These are phyloP conservation scores for Tipula unca DNA, from an alignment of 2,888 invertebrate species.

Conservation along the genomic window DNA sequence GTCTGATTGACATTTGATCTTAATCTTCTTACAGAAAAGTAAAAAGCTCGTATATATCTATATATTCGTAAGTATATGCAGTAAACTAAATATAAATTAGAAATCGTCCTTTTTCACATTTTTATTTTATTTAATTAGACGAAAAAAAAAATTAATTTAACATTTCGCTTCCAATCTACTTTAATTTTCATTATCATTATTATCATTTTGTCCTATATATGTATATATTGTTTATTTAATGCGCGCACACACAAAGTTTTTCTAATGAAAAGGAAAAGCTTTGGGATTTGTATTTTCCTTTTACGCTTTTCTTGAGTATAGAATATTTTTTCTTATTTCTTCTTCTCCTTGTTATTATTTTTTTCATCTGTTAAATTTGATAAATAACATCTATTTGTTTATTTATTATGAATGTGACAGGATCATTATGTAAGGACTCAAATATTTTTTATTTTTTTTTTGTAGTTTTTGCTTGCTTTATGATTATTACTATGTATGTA, in stretches of 20 bases:
- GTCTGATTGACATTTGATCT: neutral
- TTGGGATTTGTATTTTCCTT: neutral
- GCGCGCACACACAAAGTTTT: neutral
- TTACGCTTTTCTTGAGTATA: neutral
- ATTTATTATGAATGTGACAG: constrained; percentile 14
- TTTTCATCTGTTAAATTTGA: neutral
- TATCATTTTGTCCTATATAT: neutral
- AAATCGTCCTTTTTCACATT: neutral
- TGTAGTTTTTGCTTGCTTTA: neutral
- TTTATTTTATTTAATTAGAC: neutral
- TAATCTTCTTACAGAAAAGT: neutral
- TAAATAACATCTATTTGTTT: constrained; percentile 14
- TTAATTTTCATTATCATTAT: neutral
- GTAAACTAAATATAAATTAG: neutral
- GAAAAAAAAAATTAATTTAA: neutral
- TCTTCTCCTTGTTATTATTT: no score
- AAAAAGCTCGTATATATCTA: neutral
- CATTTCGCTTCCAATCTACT: neutral
- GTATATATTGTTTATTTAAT: neutral
- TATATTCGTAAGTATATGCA: neutral
- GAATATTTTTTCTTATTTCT: neutral
- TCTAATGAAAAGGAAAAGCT: neutral
- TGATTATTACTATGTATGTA: neutral
- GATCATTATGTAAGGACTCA: constrained; percentile 14
- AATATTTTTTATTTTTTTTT: no score